Base-by-base conservation (phyloP, 2,888 invertebrate genomes). In the Lysandra bellargus region DNA sequence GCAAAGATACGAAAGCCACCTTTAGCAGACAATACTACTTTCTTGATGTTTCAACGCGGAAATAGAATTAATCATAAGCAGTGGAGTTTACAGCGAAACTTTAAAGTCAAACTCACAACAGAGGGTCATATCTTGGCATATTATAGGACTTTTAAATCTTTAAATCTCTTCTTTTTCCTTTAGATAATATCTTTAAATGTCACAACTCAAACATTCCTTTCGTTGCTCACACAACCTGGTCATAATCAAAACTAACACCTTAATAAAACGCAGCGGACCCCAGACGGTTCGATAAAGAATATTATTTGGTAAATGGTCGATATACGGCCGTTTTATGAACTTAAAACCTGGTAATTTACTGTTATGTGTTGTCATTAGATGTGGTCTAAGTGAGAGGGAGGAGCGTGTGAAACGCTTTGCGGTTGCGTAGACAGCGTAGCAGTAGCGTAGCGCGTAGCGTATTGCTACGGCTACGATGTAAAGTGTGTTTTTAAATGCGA, bases 301-400 rank as follows among this genome's bases (percentile, higher is more conserved):
- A 78, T 78, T 64, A 60, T 80, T 81, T 80, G 80, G 84, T 82
- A 83, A 88, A 86, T 84, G 84, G 82, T 81, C 85, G 80, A 83
- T 86, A 86, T 85, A 86, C 81, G 82, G 83, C 82, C 82, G 81
- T 85, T 86, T 88, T 89, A 88, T 86, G 86, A 87, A 88, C 84
- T 88, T 86, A 84, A 86, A 85, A 85, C 85, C 83, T 84, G 83
- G 83, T 89, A 87, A 88, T 83, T 88, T 89, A 88, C 85, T 85
- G 87, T 87, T 87, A 88, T 88, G 84, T 85, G 85, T 53, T 76
- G 81, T 79, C 37, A 53, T 73, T 81, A 37, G 23, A 80, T 82
- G 76, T 83, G 86, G 88, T 81, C 5, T 78, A 87, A 88, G 85
- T 83, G 17, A 60, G 37, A 30, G 37, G 6, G 44, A 23, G n/a